Base-by-base conservation (phyloP, 2,797 vertebrate species). In the Todus mexicanus region DNA sequence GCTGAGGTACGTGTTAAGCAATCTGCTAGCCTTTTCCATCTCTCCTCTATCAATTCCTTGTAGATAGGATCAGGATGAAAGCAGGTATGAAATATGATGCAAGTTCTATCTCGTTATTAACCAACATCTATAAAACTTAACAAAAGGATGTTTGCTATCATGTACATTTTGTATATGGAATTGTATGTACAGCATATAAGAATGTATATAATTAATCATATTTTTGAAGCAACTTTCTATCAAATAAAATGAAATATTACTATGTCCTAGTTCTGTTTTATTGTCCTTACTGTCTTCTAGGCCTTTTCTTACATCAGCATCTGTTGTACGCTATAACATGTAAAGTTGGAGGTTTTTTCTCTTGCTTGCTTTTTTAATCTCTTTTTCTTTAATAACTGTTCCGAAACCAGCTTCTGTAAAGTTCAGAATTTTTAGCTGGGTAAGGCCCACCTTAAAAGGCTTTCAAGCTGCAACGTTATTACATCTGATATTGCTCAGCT, bases 171-270 rank as follows among this genome's bases (percentile, higher is more conserved):
- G 90, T 96, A 94, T 38, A 93, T 84, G 37, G 80, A 87, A n/a
- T 31, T 92, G 38, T 96, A 94, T 96, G 70, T 93, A 95, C 70
- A 93, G 93, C 79, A 72, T 92, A 83, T 84, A 69, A 89, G 63
- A 89, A 70, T 95, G 92, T 96, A 92, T 84, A 96, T 91, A 95
- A 18, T 27, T 94, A 89, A 87, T 60, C 54, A 72, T 96, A 95
- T 96, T 96, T 96, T 96, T 96, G 51, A 96, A 93, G 43, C 2
- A 0, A 81, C 84, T 96, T 96, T 96, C 79, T 96, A 96, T 81
- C 63, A 93, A 95, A 95, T 95, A 96, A 95, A 96, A 92, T n/a
- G 11, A 85, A 94, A 81, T 15, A 43, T 80, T 93, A 88, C 48
- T 93, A 87, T 5, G 4, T 80, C 35, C 93, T 89, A n/a, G 9